Evolutionary conservation across 1,140 invertebrate species (phyloP), one percentile per base, ranked within the genome.

Genomic region (Drosophila athabasca): DNA sequence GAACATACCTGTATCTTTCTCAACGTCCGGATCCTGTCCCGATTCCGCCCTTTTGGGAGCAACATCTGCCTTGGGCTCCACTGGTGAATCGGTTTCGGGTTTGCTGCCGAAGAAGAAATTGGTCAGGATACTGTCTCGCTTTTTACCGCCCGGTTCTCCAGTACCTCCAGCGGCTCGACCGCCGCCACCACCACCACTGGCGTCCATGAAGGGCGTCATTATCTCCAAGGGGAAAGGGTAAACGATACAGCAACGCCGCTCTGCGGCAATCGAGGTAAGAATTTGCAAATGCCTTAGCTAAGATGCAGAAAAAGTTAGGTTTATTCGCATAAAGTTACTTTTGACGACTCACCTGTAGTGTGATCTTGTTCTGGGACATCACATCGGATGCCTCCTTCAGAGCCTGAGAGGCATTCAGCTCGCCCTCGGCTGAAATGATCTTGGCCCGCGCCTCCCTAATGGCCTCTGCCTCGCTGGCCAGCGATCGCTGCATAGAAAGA

Each of bases 221-320:
- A 93, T 60, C 52, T 99, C 97, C 84, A 99, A 96, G 11, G 98
- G 98, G 71, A 99, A 94, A 4, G 98, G 98, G 92, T 99, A 99
- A 64, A 99, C 96, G 75, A 99, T 99, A 11, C 97, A 99, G 0
- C 98, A 98, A 91, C 98, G 98, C 92, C 98, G 98, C 93, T 99
- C 98, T 0, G 97, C 96, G 35, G 97, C 97, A 87, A 99, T 98
- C 1, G 96, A 96, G 91, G 96, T 98, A 48, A 99, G 92, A 1
- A 97, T 98, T 93, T 99, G 95, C 22, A 94, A 89, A 51, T 91
- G 88, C 29, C 88, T 60, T 15, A 91, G 45, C 81, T 90, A 44
- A 48, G n/a, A 0, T n/a, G 35, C 0, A 41, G 35, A 19, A 58
- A 19, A 26, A 6, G 24, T 15, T 59, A 13, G 44, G 0, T 6